These are phyloP conservation scores for Chromobotia macracanthus DNA, from an alignment of 2,797 vertebrate genomes.

Conservation along the genomic window DNA sequence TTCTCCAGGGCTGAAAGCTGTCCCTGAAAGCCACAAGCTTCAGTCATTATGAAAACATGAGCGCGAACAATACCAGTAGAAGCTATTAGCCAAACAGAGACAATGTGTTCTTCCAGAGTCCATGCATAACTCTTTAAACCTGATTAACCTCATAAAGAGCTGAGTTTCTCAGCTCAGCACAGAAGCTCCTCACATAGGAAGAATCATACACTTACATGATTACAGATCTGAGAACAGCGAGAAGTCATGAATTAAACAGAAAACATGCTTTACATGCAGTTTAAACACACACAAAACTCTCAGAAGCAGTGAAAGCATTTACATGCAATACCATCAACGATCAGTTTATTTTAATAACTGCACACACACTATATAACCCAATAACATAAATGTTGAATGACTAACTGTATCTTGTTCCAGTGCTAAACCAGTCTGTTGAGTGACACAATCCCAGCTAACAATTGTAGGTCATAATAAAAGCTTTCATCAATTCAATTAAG, in stretches of 20 bases:
- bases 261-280: neutral
- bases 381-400: too few relatives aligned
- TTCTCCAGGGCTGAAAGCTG: constrained; percentile 6
- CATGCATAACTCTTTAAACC: constrained; percentile 41
- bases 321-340: too few relatives aligned
- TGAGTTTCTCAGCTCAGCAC: constrained; percentile 14
- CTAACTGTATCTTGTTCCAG: too few relatives aligned
- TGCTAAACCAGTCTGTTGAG: too few relatives aligned
- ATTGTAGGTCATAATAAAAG: too few relatives aligned
- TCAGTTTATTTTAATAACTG: too few relatives aligned
- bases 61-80: constrained; percentile 22
- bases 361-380: too few relatives aligned
- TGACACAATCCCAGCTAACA: too few relatives aligned
- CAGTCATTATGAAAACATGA: constrained; percentile 39
- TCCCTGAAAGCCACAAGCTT: neutral
- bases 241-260: neutral
- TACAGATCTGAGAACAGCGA: neutral
- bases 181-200: neutral
- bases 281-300: neutral
- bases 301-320: too few relatives aligned
- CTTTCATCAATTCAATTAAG: too few relatives aligned
- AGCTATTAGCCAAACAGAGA: constrained; percentile 24
- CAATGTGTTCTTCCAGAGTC: constrained; percentile 32
- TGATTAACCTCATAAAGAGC: constrained; percentile 10
- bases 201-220: neutral